A percentile compares a stretch with the other conserved stretches of the same genome.
Evolutionary conservation across 2,888 invertebrate genomes (phyloP).

Genomic region (Drosophila greeni): DNA sequence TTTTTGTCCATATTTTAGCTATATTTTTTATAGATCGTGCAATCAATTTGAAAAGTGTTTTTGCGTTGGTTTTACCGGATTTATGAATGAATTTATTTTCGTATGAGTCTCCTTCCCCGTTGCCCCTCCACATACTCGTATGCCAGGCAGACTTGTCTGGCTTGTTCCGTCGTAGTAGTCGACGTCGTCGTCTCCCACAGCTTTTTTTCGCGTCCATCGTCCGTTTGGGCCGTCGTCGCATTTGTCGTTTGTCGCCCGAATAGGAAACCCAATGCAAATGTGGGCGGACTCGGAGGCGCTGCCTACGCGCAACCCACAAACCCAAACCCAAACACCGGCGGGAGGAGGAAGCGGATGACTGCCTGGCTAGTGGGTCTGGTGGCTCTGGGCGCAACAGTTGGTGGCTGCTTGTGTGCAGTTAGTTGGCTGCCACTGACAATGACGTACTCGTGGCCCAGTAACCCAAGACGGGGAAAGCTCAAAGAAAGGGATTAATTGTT

Average conservation of each 20-base stretch:
- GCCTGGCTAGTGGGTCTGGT: constrained; percentile 18
- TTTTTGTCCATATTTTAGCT: constrained; percentile 19
- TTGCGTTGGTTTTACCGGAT: constrained; percentile 74
- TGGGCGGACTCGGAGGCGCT: constrained; percentile 61
- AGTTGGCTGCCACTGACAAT: constrained; percentile 38
- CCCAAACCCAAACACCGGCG: constrained; percentile 45
- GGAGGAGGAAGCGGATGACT: constrained; percentile 8
- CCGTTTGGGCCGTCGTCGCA: constrained; percentile 53
- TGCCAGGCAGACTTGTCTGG: constrained; percentile 64
- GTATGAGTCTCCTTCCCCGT: constrained; percentile 45
- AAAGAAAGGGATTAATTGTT: constrained; percentile 18
- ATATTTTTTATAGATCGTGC: constrained; percentile 51
- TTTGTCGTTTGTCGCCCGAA: constrained; percentile 70
- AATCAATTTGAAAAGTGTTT: constrained; percentile 68
- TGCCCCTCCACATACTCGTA: constrained; percentile 36
- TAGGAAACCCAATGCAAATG: constrained; percentile 68
- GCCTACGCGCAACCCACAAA: constrained; percentile 72
- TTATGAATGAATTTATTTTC: constrained; percentile 73
- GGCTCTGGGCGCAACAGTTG: constrained; percentile 19
- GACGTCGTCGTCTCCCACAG: constrained; percentile 36
- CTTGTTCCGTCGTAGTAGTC: constrained; percentile 24
- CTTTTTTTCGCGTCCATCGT: constrained; percentile 43
- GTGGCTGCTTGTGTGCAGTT: constrained; percentile 42
- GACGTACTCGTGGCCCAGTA: constrained; percentile 41
- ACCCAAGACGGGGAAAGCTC: constrained; percentile 37